Percentiles rank a stretch among this genome's conserved stretches.
These are phyloP conservation scores for Noctua janthina DNA, from an alignment of 2,888 invertebrate genomes.

Conservation along the genomic window DNA sequence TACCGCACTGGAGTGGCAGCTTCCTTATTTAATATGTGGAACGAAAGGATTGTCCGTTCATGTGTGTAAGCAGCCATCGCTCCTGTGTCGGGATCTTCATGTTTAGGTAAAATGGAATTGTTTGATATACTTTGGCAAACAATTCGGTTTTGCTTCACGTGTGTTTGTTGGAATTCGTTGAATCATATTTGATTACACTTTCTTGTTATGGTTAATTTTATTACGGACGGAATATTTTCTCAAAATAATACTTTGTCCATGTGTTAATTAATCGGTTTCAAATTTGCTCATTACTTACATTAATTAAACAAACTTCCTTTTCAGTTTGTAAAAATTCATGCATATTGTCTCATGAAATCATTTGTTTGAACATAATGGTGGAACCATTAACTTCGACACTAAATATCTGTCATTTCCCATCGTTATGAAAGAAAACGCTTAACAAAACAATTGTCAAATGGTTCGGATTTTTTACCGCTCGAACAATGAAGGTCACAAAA, in stretches of 20 bases:
- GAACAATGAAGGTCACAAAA: conserved; percentile 55
- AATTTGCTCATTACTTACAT: not conserved
- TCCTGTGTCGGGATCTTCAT: conserved; percentile 50
- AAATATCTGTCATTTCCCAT: conserved; percentile 27
- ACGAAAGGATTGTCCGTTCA: conserved; percentile 65
- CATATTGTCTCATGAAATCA: conserved; percentile 21
- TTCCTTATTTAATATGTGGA: conserved; percentile 69
- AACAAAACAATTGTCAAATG: conserved; percentile 54
- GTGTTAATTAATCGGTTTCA: not conserved
- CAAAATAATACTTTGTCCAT: not conserved
- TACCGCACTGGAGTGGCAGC: conserved; percentile 63
- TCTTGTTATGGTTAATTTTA: not conserved
- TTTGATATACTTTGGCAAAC: conserved; percentile 54
- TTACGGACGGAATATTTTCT: not conserved
- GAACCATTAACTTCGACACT: conserved; percentile 23
- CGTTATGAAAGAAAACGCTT: conserved; percentile 33
- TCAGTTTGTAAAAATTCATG: conserved; percentile 8
- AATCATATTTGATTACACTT: not conserved
- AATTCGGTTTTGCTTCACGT: conserved; percentile 10
- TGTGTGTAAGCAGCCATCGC: conserved; percentile 57
- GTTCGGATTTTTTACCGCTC: conserved; percentile 51
- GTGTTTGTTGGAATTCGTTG: not conserved
- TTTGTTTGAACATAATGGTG: conserved; percentile 18
- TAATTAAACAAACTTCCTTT: not conserved
- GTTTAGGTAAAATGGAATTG: conserved; percentile 62